Base-by-base conservation (phyloP, 1,140 invertebrate species). In the Aporrectodea caliginosa region DNA sequence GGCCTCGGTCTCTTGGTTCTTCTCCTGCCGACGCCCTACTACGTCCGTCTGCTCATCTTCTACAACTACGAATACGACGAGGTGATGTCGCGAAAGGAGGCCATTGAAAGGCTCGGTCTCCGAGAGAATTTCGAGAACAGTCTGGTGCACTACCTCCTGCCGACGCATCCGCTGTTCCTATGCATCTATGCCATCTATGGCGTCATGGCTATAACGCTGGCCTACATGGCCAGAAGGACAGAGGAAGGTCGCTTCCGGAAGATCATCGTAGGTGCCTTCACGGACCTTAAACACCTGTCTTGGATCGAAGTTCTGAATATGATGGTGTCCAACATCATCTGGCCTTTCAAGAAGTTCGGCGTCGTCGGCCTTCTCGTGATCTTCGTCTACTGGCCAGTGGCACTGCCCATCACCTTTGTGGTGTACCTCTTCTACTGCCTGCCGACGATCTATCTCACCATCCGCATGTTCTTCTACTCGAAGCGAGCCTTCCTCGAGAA, bases 51-150 rank as follows among this genome's bases (percentile, higher is more conserved):
- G 0, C 78, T 84, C 22, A 83, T 87, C 77, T 88, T 85, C 81
- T 87, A 86, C 74, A 80, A 80, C 22, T 88, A 83, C 74, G 87
- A 88, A 81, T 43, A 83, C 32, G 82, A 83, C 12, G 86, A 87
- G 76, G 80, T 87, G 16, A 34, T 31, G 0, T 12, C 35, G 30
- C 77, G 87, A 22, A 79, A 82, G 32, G n/a, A 72, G 0, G 75
- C 84, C 16, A 77, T 84, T 27, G 27, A 75, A 0, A 68, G 73
- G 1, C 73, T 85, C 1, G 81, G 82, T 1, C 80, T 87, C n/a
- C 35, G 74, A 1, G 75, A 83, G 68, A 35, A 32, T 2, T 85
- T 85, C 79, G 81, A 83, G 70, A 83, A 82, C 58, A 87, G 84
- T 75, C 77, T 87, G 35, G 82, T 87, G 32, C 87, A 87, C 78